Conservation (phyloP, 2,888 invertebrate species). For the Onchidella celtica region DNA sequence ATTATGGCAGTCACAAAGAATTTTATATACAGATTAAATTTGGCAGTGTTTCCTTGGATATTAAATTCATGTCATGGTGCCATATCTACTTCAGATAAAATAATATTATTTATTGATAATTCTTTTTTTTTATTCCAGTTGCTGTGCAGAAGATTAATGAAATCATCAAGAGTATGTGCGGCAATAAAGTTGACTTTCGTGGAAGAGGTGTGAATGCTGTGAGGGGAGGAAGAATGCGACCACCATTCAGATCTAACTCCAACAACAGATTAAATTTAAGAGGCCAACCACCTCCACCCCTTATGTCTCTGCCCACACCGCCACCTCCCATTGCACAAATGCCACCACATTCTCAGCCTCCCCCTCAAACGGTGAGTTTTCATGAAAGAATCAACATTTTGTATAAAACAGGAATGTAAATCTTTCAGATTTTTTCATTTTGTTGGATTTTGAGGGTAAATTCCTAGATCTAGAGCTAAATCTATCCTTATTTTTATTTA, state of each 20-base stretch:
- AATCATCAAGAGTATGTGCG: constrained; percentile 78
- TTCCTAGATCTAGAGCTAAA: too few species aligned
- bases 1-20: too few species aligned
- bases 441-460: too few species aligned
- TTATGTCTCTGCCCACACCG: constrained; percentile 74
- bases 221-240: constrained; percentile 45
- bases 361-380: constrained; percentile 42
- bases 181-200: constrained; percentile 54
- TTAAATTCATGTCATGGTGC: too few species aligned
- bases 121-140: constrained; percentile 77
- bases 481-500: background rate
- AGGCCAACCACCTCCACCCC: constrained; percentile 49
- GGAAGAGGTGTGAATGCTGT: constrained; percentile 13
- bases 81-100: too few species aligned
- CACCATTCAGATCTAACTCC: constrained; percentile 69
- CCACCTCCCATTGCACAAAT: constrained; percentile 37
- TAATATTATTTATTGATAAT: too few species aligned
- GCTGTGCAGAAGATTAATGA: constrained; percentile 83
- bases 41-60: too few species aligned
- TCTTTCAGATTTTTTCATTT: too few species aligned
- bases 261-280: constrained; percentile 63
- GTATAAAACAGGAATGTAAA: too few species aligned
- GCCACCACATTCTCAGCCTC: constrained; percentile 47
- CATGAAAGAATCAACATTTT: background rate
- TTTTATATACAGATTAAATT: too few species aligned